Evolutionary conservation across 2,888 invertebrate species (phyloP), one percentile per base, ranked within the genome.

Genomic region (Lacanobia oleracea): DNA sequence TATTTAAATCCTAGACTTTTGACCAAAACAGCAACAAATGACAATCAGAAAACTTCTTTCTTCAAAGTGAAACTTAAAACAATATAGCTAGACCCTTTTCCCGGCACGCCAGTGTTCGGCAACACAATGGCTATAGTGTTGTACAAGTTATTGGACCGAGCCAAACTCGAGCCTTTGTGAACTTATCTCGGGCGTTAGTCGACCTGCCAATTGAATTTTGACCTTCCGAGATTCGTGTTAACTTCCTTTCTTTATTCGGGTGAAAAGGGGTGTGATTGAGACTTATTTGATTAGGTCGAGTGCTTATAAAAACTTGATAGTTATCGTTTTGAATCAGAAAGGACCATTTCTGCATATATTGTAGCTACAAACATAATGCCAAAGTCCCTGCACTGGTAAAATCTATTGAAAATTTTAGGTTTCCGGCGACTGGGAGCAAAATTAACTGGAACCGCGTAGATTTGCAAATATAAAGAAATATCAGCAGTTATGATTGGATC

Each of bases 91-190:
- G 7, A 12, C 50, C 63, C 8, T 62, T 73, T 60, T 27, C 9
- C 0, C 7, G 63, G 60, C 73, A 33, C 67, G 54, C 18, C 75
- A 82, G 71, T 82, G 82, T 78, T 75, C 56, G 5, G 9, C 33
- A 33, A 60, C 51, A 86, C 84, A 85, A 88, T 81, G 79, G 87
- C 74, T 78, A 77, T 74, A 83, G 70, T 77, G 75, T 72, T 63
- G 67, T 74, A 72, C 85, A 78, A 78, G 84, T 85, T 86, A 88
- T 87, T 83, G 83, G 79, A 72, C 72, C 79, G 69, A 51, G 73
- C 65, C 62, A 62, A 77, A 75, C 73, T 73, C 56, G 45, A 66
- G 75, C 74, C 75, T 83, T 86, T 83, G 85, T 85, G 64, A 77
- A 75, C 71, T 73, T 76, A 81, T 76, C 75, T 67, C 57, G 68